Conservation (phyloP, 2,113 vertebrate species). For the Phalacrocorax carbo region DNA sequence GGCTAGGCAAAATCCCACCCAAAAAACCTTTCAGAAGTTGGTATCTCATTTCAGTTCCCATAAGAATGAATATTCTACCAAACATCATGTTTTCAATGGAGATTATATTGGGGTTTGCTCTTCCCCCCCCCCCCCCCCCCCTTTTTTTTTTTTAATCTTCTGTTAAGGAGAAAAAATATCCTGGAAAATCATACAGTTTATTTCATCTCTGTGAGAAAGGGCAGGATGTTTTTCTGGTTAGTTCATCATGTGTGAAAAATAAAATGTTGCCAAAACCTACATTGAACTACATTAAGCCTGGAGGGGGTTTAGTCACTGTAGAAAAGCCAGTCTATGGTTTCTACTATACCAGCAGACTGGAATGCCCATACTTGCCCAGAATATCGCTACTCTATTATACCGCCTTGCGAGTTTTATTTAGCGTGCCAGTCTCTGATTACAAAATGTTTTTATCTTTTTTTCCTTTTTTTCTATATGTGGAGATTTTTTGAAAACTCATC, state of each 20-base stretch:
- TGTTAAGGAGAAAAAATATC: background rate
- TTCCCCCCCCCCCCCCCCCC: too few relatives aligned
- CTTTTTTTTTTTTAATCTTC: background rate
- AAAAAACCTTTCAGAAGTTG: background rate
- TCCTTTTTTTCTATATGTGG: background rate
- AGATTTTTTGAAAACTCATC: background rate
- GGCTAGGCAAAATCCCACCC: background rate
- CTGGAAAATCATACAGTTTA: background rate
- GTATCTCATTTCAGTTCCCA: background rate
- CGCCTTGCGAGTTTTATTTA: background rate
- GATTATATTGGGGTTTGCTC: background rate
- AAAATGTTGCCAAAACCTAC: slow-evolving; percentile 33
- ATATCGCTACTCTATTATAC: background rate
- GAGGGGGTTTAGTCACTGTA: slow-evolving; percentile 43
- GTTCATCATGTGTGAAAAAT: slow-evolving; percentile 25
- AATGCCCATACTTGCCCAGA: slow-evolving; percentile 29
- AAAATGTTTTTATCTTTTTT: background rate
- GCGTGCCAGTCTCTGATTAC: background rate
- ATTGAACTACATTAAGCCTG: background rate
- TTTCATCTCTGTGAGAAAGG: slow-evolving; percentile 16
- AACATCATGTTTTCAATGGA: background rate
- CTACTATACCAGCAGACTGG: background rate
- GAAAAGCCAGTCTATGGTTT: slow-evolving; percentile 5
- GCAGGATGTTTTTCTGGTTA: slow-evolving; percentile 59
- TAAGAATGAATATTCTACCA: background rate